Base-by-base conservation (phyloP, 2,797 vertebrate species). In the Sebastes hubbsi region DNA sequence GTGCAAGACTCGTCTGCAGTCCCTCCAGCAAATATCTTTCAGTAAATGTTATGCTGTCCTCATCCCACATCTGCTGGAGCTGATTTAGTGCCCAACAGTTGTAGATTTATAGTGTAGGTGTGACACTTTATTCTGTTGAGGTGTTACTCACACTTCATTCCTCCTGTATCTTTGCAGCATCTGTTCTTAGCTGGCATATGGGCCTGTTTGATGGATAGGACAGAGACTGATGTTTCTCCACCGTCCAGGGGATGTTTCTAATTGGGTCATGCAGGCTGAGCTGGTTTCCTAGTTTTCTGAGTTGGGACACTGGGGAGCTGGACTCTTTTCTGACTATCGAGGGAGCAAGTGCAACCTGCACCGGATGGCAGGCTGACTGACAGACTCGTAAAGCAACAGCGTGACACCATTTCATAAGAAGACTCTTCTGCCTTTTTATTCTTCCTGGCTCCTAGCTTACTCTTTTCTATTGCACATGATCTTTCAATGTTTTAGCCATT, bases 261-360 rank as follows among this genome's bases (percentile, higher is more conserved):
- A 94, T 91, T 94, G 92, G 94, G 94, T 92, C 93, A 76, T 56
- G 27, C 38, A 86, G 72, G 83, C 87, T 93, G 93, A 92, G 86
- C 86, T 90, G 91, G 82, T 93, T 92, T 94, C 82, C 87, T 89
- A 88, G 82, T 92, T 93, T 92, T 93, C 86, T 64, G 89, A 93
- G 85, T 75, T 71, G 83, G 24, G 81, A n/a, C 94, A 65, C 90
- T 14, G 52, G 95, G 93, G 95, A 95, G 88, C 92, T 95, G 95
- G 91, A 80, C 95, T 95, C 90, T 72, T 54, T 95, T 96, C 77
- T 92, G 85, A 79, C 84, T 91, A n/a, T 82, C 88, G 20, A 75
- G 92, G 88, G 92, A 94, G 60, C 66, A n/a, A 67, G 56, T 66
- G 81, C 66, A 84, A 69, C 64, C 49, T 88, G 69, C 59, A 22